These are phyloP conservation scores for Thunnus albacares DNA, from an alignment of 2,797 vertebrate species.

Conservation along the genomic window DNA sequence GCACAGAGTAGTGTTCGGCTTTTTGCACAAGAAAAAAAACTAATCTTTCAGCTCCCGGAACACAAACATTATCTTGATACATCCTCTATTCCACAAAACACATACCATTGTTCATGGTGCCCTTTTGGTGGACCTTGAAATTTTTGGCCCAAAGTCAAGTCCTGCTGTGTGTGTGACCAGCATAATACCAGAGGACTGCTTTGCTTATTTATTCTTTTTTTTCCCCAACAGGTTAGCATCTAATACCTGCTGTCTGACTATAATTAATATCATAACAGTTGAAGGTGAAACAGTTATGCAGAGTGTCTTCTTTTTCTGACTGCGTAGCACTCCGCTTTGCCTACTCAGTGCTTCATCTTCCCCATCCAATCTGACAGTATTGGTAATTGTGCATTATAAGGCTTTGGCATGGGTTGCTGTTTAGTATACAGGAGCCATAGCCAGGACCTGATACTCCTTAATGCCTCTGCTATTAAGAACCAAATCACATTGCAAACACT, in stretches of 20 bases:
- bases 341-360: conserved; percentile 70
- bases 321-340: conserved; percentile 41
- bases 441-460: conserved; percentile 82
- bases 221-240: conserved; percentile 21
- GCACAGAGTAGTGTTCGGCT: conserved; percentile 24
- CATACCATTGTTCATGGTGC: conserved; percentile 57
- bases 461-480: conserved; percentile 86
- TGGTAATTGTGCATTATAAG: conserved; percentile 78
- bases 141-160: conserved; percentile 45
- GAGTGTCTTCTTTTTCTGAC: conserved; percentile 8
- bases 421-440: conserved; percentile 84
- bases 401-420: conserved; percentile 65
- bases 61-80: conserved; percentile 62
- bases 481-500: conserved; percentile 90
- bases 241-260: conserved; percentile 6
- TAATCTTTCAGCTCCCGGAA: conserved; percentile 45
- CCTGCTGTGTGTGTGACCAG: conserved; percentile 36
- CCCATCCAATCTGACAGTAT: conserved; percentile 70
- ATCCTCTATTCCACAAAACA: conserved; percentile 29
- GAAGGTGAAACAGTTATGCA: conserved; percentile 41
- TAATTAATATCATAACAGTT: conserved; percentile 45
- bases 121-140: conserved; percentile 53
- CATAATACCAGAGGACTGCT: conserved; percentile 11
- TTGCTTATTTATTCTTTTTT: conserved; percentile 39
- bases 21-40: conserved; percentile 39